Evolutionary conservation across 2,888 invertebrate species (phyloP), one percentile per base, ranked within the genome.

Genomic region (Clivina fossor): DNA sequence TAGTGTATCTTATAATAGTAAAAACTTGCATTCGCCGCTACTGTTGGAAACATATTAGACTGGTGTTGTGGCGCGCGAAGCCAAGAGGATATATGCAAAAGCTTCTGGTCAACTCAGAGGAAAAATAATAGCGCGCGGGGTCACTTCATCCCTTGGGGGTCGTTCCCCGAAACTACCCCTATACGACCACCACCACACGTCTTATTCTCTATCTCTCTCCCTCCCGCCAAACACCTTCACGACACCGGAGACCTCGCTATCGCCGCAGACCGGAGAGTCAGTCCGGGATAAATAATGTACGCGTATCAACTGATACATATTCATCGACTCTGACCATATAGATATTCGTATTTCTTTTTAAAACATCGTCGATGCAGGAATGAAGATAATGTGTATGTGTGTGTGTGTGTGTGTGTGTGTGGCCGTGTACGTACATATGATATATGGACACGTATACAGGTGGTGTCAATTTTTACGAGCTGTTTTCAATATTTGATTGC

Each of bases 71-170:
- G 44, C 26, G 44, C 37, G 44, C 44, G 53, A 53, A 46, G 49
- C 49, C 54, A 47, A 64, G 62, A 69, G 72, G 74, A 73, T 73
- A 71, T 74, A 74, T 74, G 74, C 74, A 74, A 73, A 74, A 72
- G 73, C 70, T 68, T 54, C 60, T 32, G 60, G 65, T 64, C 66
- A 65, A 67, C 71, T 71, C 69, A 67, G 71, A n/a, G n/a, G n/a
- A 71, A 70, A 74, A 74, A 74, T 74, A 74, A 74, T 74, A 72
- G 73, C 67, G 56, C 69, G 66, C 26, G 53, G 74, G 72, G 71
- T 69, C 69, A 70, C 66, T 58, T 35, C 60, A 59, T 70, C 73
- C 68, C 70, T 19, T 22, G 72, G 69, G 74, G 69, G 70, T 64
- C 71, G 69, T 74, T 71, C 70, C 64, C 66, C 65, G 68, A 61